phyloP scores from a whole-genome alignment of 2,113 vertebrate species.

The Syngnathus floridae region DNA sequence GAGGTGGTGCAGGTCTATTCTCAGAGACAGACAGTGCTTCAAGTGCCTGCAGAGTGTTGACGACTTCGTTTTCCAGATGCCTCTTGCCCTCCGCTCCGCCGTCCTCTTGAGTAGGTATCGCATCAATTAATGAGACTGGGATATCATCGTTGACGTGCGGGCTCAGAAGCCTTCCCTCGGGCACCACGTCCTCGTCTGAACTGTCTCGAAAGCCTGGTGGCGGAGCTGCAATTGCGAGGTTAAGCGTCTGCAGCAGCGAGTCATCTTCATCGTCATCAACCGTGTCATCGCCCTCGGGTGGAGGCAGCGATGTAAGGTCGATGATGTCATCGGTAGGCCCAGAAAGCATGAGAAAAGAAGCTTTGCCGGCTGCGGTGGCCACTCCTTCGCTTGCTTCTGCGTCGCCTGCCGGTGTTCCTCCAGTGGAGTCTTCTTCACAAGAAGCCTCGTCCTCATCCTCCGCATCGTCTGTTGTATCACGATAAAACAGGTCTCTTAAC shows the following conservation, averaged over 20 bases:
- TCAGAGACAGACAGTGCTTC: conserved; percentile 86
- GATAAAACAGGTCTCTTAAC: conserved; percentile 85
- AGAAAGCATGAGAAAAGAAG: conserved; percentile 81
- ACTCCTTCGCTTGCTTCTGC: conserved; percentile 20
- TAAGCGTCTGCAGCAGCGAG: conserved; percentile 84
- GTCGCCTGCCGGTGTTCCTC: conserved; percentile 44
- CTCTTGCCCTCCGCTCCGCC: conserved; percentile 62
- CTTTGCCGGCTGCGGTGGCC: conserved; percentile 71
- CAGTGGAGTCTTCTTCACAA: conserved; percentile 88
- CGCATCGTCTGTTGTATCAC: conserved; percentile 84
- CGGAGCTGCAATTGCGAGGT: conserved; percentile 92
- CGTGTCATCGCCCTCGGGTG: conserved; percentile 82
- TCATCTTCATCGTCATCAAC: conserved; percentile 87
- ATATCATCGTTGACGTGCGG: conserved; percentile 72
- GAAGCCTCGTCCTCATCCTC: conserved; percentile 94
- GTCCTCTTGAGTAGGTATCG: conserved; percentile 79
- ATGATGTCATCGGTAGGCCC: conserved; percentile 95
- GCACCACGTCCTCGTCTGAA: conserved; percentile 80
- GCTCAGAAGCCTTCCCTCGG: conserved; percentile 67
- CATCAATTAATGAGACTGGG: conserved; percentile 90
- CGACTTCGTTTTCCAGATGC: conserved; percentile 74
- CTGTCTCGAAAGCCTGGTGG: conserved; percentile 92
- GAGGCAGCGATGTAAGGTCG: conserved; percentile 89
- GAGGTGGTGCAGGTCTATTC: conserved; percentile 66
- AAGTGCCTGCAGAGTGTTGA: conserved; percentile 84